phyloP scores from a whole-genome alignment of 2,888 invertebrate species.

The Agrypnus murinus region DNA sequence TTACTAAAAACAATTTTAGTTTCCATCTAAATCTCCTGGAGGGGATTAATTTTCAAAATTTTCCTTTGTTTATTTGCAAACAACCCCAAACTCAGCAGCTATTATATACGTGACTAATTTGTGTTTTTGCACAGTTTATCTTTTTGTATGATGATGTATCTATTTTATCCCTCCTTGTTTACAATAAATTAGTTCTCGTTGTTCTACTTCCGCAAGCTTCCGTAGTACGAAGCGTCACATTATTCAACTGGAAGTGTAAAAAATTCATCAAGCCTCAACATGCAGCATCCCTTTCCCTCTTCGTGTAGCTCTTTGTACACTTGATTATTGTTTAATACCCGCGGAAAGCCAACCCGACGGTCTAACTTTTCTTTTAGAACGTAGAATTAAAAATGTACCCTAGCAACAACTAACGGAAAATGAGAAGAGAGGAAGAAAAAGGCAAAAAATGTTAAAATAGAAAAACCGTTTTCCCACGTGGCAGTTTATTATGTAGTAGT shows the following conservation, averaged over 20 bases:
- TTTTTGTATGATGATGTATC: constrained; percentile 36
- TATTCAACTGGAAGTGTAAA: constrained; percentile 26
- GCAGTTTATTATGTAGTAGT: neutral
- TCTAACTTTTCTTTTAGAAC: constrained; percentile 20
- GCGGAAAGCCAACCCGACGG: constrained; percentile 17
- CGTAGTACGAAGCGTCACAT: constrained; percentile 4
- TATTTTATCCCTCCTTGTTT: constrained; percentile 19
- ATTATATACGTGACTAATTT: constrained; percentile 18
- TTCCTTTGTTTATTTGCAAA: neutral
- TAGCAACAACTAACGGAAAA: neutral
- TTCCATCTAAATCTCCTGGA: no score
- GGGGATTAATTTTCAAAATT: neutral
- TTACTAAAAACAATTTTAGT: no score
- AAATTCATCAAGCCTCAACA: constrained; percentile 35
- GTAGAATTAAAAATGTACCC: constrained; percentile 26
- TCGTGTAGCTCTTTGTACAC: constrained; percentile 24
- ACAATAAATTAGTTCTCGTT: constrained; percentile 38
- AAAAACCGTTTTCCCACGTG: neutral
- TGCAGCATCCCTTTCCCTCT: constrained; percentile 25
- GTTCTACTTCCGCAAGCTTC: constrained; percentile 17
- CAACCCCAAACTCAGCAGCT: neutral
- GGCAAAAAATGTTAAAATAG: no score
- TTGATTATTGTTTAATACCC: constrained; percentile 25
- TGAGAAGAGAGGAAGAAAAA: neutral
- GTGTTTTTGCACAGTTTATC: constrained; percentile 30